These are phyloP conservation scores for Istiophorus platypterus DNA, from an alignment of 2,113 vertebrate species.

Conservation along the genomic window DNA sequence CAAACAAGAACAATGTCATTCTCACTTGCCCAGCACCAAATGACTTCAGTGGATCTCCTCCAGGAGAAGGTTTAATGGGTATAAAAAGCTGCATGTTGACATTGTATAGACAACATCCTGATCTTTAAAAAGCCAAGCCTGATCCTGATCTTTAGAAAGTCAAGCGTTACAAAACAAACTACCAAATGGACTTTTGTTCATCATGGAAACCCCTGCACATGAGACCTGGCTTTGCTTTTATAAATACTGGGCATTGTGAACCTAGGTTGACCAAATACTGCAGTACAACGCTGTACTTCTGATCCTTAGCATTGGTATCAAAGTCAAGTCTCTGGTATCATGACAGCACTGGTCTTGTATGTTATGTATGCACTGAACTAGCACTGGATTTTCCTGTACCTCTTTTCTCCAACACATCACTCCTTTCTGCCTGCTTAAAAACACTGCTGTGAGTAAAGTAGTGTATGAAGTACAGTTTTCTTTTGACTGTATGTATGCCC, in stretches of 20 bases:
- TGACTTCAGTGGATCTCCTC: background rate
- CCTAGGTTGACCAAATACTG: background rate
- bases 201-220: background rate
- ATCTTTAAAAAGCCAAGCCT: background rate
- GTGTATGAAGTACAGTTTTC: slow-evolving; percentile 24
- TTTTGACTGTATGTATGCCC: slow-evolving; percentile 13
- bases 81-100: slow-evolving; percentile 7
- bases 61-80: background rate
- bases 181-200: background rate
- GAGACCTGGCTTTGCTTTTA: too few species aligned
- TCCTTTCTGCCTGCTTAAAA: slow-evolving; percentile 15
- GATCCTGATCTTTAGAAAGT: background rate
- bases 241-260: background rate
- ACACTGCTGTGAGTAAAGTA: slow-evolving; percentile 13
- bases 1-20: background rate
- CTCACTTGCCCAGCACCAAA: background rate
- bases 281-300: background rate
- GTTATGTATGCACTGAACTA: slow-evolving; percentile 43
- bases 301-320: slow-evolving; percentile 29
- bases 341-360: slow-evolving; percentile 25
- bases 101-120: background rate
- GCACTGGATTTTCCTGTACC: slow-evolving; percentile 19
- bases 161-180: background rate
- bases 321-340: slow-evolving; percentile 17
- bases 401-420: slow-evolving; percentile 30